Base-by-base conservation (phyloP, 2,888 invertebrate genomes). In the Rhimphoctona megacephalus region DNA sequence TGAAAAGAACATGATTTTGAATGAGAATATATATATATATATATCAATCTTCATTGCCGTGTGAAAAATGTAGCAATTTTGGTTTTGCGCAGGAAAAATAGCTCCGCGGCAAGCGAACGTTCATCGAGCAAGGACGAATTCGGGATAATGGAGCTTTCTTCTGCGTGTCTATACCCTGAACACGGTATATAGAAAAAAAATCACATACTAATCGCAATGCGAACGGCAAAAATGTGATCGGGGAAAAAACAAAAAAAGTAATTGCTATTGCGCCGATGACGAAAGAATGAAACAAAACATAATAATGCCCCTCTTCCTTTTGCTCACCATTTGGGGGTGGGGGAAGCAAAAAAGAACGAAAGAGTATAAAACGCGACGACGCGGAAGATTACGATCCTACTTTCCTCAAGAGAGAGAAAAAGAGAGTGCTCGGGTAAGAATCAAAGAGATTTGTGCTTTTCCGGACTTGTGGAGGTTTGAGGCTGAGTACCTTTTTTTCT, bases 71-170 rank as follows among this genome's bases (percentile, higher is more conserved):
- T 90, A 92, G 91, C 88, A 90, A 90, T 92, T 92, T 92, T 82
- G 81, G 90, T 93, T 91, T 92, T 93, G 92, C 93, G 92, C 93
- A 92, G 93, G 93, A 90, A 89, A 92, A 91, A 88, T 91, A 90
- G 79, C 90, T 90, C 87, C 90, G 88, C 89, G 90, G 89, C 90
- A 90, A 90, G 90, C 89, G 57, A 90, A 91, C 90, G 89, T 87
- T 91, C 91, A 90, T 88, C 90, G 88, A 83, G 88, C 90, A 89
- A 90, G 91, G 90, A 90, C 90, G 83, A 57, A 87, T 87, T 84
- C 89, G 88, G 87, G 87, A 82, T 82, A 87, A 90, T 70, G 89
- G 90, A 90, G 87, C 89, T 88, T 90, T 89, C 91, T 88, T 90
- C 90, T 85, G 87, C 89, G 90, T 89, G 89, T 90, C 43, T 70